These are phyloP conservation scores for Sebastolobus altivelis DNA, from an alignment of 2,797 vertebrate genomes.

Conservation along the genomic window DNA sequence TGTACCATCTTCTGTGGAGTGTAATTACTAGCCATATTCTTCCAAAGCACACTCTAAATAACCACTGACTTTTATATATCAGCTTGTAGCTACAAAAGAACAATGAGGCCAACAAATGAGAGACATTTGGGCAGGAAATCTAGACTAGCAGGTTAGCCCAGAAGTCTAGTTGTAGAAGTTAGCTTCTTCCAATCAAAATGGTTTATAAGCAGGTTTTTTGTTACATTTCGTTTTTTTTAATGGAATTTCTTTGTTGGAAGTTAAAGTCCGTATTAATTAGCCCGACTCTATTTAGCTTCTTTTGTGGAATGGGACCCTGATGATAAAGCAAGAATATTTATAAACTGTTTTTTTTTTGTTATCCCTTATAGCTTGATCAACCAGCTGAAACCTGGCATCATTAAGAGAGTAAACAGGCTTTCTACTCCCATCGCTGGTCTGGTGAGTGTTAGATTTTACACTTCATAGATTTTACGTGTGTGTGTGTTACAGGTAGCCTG, in stretches of 20 bases:
- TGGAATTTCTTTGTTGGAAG: background rate
- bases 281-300: background rate
- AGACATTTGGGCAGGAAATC: background rate
- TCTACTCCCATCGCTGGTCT: slow-evolving; percentile 96
- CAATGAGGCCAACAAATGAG: background rate
- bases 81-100: background rate
- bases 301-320: background rate
- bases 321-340: background rate
- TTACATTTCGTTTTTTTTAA: background rate
- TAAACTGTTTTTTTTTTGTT: background rate
- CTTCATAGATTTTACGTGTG: background rate
- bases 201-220: background rate
- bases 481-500: background rate
- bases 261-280: background rate
- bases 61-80: background rate
- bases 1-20: background rate
- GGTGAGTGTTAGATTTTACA: slow-evolving; percentile 86
- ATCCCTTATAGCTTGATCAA: slow-evolving; percentile 89
- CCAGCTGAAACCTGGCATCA: slow-evolving; percentile 92
- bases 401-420: slow-evolving; percentile 93
- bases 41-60: background rate
- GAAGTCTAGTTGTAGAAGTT: background rate
- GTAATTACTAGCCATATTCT: background rate
- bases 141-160: background rate
- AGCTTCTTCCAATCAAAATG: background rate